Evolutionary conservation across 1,140 invertebrate species (phyloP).

Genomic region (Oedothorax gibbosus): DNA sequence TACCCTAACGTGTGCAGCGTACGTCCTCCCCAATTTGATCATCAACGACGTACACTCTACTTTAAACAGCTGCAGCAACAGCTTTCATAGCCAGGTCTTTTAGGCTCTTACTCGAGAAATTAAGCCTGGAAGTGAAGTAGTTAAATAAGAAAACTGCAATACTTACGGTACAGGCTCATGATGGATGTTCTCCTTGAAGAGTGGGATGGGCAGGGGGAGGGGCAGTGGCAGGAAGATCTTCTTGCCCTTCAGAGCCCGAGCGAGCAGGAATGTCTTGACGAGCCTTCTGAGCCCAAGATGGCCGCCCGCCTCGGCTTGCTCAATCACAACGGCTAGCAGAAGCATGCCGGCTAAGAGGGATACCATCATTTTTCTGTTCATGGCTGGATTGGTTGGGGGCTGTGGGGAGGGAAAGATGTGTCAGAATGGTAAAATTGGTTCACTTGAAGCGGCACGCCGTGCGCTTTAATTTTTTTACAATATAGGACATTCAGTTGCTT

Average conservation of each 20-base stretch:
- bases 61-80: no score
- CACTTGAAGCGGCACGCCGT: no score
- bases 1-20: no score
- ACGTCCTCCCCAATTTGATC: no score
- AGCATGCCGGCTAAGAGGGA: constrained; percentile 35
- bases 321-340: constrained; percentile 37
- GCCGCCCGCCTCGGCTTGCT: constrained; percentile 29
- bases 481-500: no score
- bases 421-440: no score
- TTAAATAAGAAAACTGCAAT: not conserved
- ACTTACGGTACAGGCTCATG: constrained; percentile 57
- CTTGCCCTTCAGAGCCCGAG: constrained; percentile 47
- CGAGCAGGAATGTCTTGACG: constrained; percentile 43
- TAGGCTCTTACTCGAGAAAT: no score
- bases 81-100: no score
- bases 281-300: constrained; percentile 23
- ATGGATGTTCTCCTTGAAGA: constrained; percentile 56
- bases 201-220: constrained; percentile 54
- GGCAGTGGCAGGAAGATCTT: constrained; percentile 54
- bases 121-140: no score
- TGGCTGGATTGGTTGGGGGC: not conserved
- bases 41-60: no score
- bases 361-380: constrained; percentile 49
- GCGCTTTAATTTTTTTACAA: no score
- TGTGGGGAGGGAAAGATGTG: no score